Base-by-base conservation (phyloP, 2,113 vertebrate species). In the Mixornis gularis region DNA sequence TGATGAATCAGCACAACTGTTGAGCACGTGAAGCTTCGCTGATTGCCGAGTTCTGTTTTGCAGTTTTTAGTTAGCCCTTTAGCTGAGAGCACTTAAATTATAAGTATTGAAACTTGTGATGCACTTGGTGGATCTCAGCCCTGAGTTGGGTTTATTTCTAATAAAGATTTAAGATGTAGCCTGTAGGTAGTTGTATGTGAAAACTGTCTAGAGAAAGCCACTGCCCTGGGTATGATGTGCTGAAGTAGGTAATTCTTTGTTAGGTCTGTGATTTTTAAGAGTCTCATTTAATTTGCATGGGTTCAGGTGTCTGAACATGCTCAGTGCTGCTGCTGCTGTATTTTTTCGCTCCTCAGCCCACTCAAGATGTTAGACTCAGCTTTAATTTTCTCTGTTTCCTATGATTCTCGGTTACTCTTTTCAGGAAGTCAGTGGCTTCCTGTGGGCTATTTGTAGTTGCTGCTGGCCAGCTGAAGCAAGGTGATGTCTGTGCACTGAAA, bases 371-470 rank as follows among this genome's bases (percentile, higher is more conserved):
- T 62, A 43, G 32, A 51, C 7, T 13, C 26, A 64, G 78, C 70
- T 92, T 92, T 53, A 79, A 20, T 92, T 83, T 89, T 95, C 65
- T 0, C 62, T 0, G 0, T 92, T 93, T 93, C 91, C 95, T 89
- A 87, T 91, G 87, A 77, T 92, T 94, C 89, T 92, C 12, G 0
- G 73, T 91, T 92, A 77, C 81, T 73, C 40, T 91, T 51, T 65
- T 79, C 95, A 95, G 94, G 94, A 96, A 96, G 89, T 79, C 10
- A 0, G 87, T 94, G 88, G 87, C 93, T 95, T 96, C 94, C 95
- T 94, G 94, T 43, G 26, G 66, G 63, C 71, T 96, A 73, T 83
- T 95, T 95, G 46, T 83, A 89, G 89, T 40, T 69, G 44, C 77
- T 90, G 56, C 72, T 69, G 74, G 46, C 71, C 0, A 1, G n/a